Evolutionary conservation across 2,888 invertebrate genomes (phyloP), one percentile per base, ranked within the genome.

Genomic region (Philopedon plagiatum): DNA sequence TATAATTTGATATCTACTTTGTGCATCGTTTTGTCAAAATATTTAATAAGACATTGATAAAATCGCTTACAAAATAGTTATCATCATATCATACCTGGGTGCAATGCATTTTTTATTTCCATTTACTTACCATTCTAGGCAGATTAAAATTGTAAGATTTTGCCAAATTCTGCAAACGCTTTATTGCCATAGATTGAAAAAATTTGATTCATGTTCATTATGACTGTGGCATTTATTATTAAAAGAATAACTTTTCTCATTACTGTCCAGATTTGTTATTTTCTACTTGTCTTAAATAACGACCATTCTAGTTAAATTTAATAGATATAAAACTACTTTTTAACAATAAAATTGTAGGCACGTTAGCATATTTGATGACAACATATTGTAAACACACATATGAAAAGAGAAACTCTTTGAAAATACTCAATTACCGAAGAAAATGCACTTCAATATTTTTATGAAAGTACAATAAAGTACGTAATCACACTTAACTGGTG

Each of bases 341-440:
- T 46, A 21, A 21, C 46, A 46, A 21, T 46, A 23, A n/a, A 46
- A 21, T 23, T n/a, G 4, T 23, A 46, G n/a, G n/a, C 5, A 39
- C n/a, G 13, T 15, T 39, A 5, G 32, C 23, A n/a, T 32, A 49
- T 32, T 39, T 23, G 37, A 44, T 7, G 18, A 34, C 26, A 23
- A 37, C 51, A 41, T 54, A 18, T 15, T 39, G 41, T 29, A 29
- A 32, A 29, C 7, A 29, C 11, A 3, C 29, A 54, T 15, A 29
- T 39, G 46, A 66, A 66, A 66, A 66, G 66, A 58, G 66, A 66
- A 66, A 66, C 54, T 56, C 46, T 34, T n/a, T 21, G 19, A 56
- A 57, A 57, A 57, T 21, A 46, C 4, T 32, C 37, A 44, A 46
- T 46, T 56, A 57, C 32, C 29, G 18, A 44, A 57, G 51, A 58